Base-by-base conservation (phyloP, 2,888 invertebrate genomes). In the Lasius fuliginosus region DNA sequence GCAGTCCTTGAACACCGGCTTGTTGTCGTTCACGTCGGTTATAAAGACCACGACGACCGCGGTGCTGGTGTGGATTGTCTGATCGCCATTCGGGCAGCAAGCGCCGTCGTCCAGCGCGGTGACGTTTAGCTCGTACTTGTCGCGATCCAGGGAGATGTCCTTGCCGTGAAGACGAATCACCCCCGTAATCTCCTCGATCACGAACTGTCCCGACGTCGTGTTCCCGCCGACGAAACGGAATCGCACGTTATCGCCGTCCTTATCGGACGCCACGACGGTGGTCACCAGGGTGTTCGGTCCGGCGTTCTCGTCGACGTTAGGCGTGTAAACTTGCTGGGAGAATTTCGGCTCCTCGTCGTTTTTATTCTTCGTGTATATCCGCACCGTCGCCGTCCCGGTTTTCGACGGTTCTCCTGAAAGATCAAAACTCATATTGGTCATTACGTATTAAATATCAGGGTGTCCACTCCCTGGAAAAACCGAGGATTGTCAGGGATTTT, bases 261-360 rank as follows among this genome's bases (percentile, higher is more conserved):
- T 99, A 94, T 99, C 99, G 8, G 98, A 98, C 0, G 99, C 99
- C 2, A 99, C 99, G 0, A 99, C 98, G 0, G 99, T 99, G 9
- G 99, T 99, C 0, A 99, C 99, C 67, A 99, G 96, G 6, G 99
- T 99, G 93, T 98, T 99, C 0, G 99, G 98, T 0, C 99, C 99
- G 12, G 99, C 99, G 94, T 99, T 99, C 95, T 99, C 99, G 94
- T 99, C 99, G 0, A 99, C 99, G 95, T 99, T 99, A 0, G 99
- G 99, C 1, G 99, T 99, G 95, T 99, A 99, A 3, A 99, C 99
- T 96, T 99, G 98, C 93, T 99, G 99, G 0, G 98, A 98, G 94
- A 99, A 99, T 95, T 98, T 99, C 0, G 99, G 99, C 93, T 98
- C 98, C 95, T 99, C 99, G 94, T 99, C 99, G 95, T 99, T 99